Percentiles rank a stretch among this genome's conserved stretches.
Conservation (phyloP, 2,113 vertebrate species). For the Mormyrus lacerda region DNA sequence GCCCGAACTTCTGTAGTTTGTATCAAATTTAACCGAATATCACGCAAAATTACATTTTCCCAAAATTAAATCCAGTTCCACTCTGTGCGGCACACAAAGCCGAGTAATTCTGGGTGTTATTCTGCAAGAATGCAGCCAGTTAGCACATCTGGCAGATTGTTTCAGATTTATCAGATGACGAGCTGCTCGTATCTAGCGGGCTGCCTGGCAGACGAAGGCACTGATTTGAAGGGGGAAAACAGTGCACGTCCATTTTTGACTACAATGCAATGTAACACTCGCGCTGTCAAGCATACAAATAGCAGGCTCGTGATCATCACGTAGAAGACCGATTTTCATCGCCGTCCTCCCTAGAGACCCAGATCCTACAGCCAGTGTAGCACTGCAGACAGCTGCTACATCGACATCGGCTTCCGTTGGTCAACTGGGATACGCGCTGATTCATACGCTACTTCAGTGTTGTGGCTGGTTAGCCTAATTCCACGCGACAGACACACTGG, state of each 20-base stretch:
- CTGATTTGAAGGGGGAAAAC: not conserved
- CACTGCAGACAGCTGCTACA: not conserved
- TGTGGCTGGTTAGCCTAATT: not conserved
- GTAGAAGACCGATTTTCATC: not conserved
- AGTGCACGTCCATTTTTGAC: not conserved
- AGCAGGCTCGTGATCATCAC: not conserved
- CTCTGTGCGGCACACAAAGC: not conserved
- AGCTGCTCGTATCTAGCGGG: not conserved
- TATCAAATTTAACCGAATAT: not conserved
- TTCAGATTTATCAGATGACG: not conserved
- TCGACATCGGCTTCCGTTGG: not conserved
- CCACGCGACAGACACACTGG: slow-evolving; percentile 23
- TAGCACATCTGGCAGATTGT: not conserved
- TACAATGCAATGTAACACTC: not conserved
- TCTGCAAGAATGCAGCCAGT: not conserved
- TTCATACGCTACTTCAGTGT: not conserved
- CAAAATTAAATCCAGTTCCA: not conserved
- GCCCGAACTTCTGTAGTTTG: not conserved
- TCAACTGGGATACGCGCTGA: not conserved
- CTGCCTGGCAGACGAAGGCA: not conserved
- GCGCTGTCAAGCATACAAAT: not conserved
- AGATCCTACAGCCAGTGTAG: slow-evolving; percentile 30
- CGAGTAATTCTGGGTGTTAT: not conserved
- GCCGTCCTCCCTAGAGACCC: slow-evolving; percentile 1
- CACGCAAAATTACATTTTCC: not conserved